Conservation (phyloP, 2,888 invertebrate genomes). For the Platycheirus albimanus region DNA sequence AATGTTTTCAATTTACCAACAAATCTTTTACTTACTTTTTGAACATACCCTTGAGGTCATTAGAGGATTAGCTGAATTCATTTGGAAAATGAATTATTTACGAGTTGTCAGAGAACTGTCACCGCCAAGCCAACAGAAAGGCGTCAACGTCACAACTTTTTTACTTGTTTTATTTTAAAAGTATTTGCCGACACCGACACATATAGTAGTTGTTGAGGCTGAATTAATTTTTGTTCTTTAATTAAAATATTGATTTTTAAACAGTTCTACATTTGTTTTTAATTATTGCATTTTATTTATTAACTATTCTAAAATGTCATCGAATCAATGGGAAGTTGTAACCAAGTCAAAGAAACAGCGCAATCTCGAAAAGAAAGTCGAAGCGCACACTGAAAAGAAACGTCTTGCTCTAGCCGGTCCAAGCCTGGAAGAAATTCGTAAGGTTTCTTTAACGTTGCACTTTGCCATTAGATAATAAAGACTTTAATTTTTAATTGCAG, state of each 20-base stretch:
- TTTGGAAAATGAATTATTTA: constrained; percentile 14
- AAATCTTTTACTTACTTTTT: neutral
- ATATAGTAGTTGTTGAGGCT: neutral
- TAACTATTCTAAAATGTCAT: constrained; percentile 81
- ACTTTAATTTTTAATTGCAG: constrained; percentile 82
- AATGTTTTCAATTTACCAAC: constrained; percentile 19
- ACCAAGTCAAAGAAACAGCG: constrained; percentile 86
- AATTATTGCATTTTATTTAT: constrained; percentile 25
- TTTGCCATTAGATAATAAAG: neutral
- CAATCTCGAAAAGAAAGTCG: constrained; percentile 83
- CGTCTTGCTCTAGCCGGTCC: constrained; percentile 85
- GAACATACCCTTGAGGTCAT: constrained; percentile 30
- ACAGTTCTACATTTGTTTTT: constrained; percentile 36
- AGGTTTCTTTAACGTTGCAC: constrained; percentile 80
- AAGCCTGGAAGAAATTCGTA: constrained; percentile 90
- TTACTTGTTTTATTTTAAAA: constrained; percentile 45
- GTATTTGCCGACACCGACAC: neutral
- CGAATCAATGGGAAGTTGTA: constrained; percentile 88
- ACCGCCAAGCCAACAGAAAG: constrained; percentile 49
- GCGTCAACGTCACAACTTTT: constrained; percentile 68
- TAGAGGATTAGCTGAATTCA: constrained; percentile 56
- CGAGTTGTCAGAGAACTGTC: constrained; percentile 46
- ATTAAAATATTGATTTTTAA: constrained; percentile 33
- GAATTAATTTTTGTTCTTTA: too few species aligned
- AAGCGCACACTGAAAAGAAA: constrained; percentile 84